Evolutionary conservation across 2,113 vertebrate genomes (phyloP).

Genomic region (Equus przewalskii): DNA sequence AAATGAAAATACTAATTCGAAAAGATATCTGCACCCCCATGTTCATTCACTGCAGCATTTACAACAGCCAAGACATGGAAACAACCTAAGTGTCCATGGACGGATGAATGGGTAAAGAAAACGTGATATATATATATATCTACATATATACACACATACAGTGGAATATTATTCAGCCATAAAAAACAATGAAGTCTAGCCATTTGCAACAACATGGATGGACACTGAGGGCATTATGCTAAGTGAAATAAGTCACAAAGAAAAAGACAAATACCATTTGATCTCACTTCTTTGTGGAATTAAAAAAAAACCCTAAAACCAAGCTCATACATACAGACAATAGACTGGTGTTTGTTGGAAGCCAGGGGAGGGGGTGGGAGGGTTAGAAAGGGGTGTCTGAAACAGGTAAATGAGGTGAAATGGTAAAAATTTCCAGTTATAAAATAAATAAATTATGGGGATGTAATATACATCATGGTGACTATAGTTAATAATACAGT

Average conservation of each 20-base stretch:
- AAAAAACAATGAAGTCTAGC: not conserved
- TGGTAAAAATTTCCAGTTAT: too few relatives aligned
- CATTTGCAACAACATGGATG: not conserved
- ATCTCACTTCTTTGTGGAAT: not conserved
- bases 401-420: too few relatives aligned
- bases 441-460: too few relatives aligned
- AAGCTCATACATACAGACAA: too few relatives aligned
- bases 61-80: not conserved
- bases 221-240: not conserved
- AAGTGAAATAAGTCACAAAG: not conserved
- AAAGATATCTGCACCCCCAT: not conserved
- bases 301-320: too few relatives aligned
- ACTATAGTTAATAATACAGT: too few relatives aligned
- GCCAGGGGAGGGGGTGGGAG: too few relatives aligned
- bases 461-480: too few relatives aligned
- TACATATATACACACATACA: not conserved
- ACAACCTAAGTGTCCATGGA: not conserved
- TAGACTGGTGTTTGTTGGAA: too few relatives aligned
- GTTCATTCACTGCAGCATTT: not conserved
- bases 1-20: not conserved
- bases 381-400: too few relatives aligned
- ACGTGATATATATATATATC: too few relatives aligned
- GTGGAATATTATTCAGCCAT: not conserved
- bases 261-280: not conserved
- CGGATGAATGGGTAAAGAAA: not conserved